These are phyloP conservation scores for Laupala kohalensis DNA, from an alignment of 1,140 invertebrate genomes.

Conservation along the genomic window DNA sequence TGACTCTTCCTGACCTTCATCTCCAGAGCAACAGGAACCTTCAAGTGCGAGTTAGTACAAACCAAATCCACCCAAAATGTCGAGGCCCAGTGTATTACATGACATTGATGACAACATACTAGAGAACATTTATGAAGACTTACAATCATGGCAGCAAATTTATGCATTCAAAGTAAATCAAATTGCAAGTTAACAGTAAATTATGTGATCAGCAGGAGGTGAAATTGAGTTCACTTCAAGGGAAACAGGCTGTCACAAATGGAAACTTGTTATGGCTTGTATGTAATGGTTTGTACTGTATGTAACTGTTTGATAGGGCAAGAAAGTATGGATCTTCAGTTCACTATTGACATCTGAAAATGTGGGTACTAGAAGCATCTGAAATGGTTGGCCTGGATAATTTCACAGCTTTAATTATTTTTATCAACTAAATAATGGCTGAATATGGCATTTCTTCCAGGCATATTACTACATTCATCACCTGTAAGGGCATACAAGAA, in stretches of 20 bases:
- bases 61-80: no score
- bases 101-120: no score
- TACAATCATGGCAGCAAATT: no score
- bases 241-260: neutral
- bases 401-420: conserved; percentile 1
- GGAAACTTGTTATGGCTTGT: neutral
- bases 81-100: no score
- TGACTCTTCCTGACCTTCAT: no score
- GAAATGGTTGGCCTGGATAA: conserved; percentile 1
- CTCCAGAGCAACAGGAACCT: no score
- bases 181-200: neutral
- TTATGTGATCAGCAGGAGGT: neutral
- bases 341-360: neutral
- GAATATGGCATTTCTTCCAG: conserved; percentile 4
- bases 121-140: no score
- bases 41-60: no score
- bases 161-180: no score
- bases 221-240: no score
- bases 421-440: neutral
- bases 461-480: conserved; percentile 8
- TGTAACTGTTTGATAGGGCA: neutral
- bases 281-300: neutral
- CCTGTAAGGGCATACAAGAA: neutral
- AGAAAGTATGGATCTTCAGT: neutral
- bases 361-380: conserved; percentile 1